A percentile compares a stretch with the other conserved stretches of the same genome.
Evolutionary conservation across 2,888 invertebrate genomes (phyloP).

Genomic region (Dermolepida albohirtum): DNA sequence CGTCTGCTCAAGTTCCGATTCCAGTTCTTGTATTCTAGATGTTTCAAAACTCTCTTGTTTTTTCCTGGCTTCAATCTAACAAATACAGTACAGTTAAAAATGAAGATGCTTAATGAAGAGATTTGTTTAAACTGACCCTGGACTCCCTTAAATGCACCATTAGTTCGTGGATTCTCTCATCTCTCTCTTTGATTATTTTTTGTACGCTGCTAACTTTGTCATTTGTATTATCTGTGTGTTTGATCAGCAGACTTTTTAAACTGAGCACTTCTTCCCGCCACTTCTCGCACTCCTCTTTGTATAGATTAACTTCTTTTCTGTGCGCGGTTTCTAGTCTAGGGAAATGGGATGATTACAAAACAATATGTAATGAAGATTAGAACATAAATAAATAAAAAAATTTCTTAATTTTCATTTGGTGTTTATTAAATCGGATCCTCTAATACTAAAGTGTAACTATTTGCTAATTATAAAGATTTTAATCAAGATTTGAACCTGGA

Average conservation of each 20-base stretch:
- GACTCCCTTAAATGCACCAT: slow-evolving; percentile 61
- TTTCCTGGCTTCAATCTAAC: slow-evolving; percentile 46
- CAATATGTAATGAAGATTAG: no score
- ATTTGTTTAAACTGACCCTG: slow-evolving; percentile 55
- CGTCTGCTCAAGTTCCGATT: slow-evolving; percentile 56
- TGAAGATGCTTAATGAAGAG: background rate
- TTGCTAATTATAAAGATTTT: no score
- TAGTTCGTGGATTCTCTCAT: slow-evolving; percentile 66
- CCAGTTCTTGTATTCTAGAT: slow-evolving; percentile 55
- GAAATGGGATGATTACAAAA: slow-evolving; percentile 18
- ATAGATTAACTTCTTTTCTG: slow-evolving; percentile 72
- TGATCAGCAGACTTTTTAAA: slow-evolving; percentile 63
- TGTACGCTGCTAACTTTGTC: slow-evolving; percentile 60
- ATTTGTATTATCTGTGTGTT: slow-evolving; percentile 60
- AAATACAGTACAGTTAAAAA: slow-evolving; percentile 1
- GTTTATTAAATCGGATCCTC: no score
- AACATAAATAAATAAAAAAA: no score
- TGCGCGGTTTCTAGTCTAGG: slow-evolving; percentile 72
- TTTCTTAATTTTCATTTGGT: no score
- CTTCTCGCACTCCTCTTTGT: slow-evolving; percentile 74
- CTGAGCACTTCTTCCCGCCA: slow-evolving; percentile 70
- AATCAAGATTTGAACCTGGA: no score
- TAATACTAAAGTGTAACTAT: no score
- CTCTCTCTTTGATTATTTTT: slow-evolving; percentile 61
- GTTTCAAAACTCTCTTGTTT: slow-evolving; percentile 48